Evolutionary conservation across 2,797 vertebrate species (phyloP).

Genomic region (Anomalospiza imberbis): DNA sequence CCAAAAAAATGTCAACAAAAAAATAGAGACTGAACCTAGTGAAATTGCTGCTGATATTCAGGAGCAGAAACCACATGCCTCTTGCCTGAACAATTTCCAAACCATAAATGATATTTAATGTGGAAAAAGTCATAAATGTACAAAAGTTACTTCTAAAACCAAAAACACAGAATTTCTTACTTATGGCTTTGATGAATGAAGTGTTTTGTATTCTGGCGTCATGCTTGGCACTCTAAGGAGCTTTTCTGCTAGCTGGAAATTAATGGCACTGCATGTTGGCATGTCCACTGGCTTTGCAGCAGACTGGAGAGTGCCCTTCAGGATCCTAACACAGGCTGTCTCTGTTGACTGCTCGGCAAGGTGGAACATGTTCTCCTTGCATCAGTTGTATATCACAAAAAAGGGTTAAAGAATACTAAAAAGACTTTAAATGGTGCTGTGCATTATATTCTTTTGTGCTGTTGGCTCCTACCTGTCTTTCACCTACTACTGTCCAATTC

Average conservation of each 20-base stretch:
- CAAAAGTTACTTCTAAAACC: conserved; percentile 57
- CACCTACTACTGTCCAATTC: neutral
- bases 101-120: conserved; percentile 62
- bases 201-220: conserved; percentile 49
- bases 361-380: neutral
- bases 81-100: conserved; percentile 64
- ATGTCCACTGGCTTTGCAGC: neutral
- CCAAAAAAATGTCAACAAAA: conserved; percentile 30
- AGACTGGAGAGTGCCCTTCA: neutral
- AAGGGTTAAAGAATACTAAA: neutral
- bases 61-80: conserved; percentile 47
- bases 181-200: conserved; percentile 63
- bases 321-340: neutral
- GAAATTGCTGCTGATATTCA: conserved; percentile 35
- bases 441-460: neutral
- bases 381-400: neutral
- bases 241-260: conserved; percentile 36
- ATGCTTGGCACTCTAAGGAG: conserved; percentile 14
- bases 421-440: neutral
- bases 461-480: neutral
- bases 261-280: conserved; percentile 17
- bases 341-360: neutral
- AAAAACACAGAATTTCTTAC: conserved; percentile 52
- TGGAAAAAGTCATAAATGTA: conserved; percentile 64
- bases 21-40: conserved; percentile 44